Conservation (phyloP, 92 coral and sea anemone genomes). For the Actinernus sp. region DNA sequence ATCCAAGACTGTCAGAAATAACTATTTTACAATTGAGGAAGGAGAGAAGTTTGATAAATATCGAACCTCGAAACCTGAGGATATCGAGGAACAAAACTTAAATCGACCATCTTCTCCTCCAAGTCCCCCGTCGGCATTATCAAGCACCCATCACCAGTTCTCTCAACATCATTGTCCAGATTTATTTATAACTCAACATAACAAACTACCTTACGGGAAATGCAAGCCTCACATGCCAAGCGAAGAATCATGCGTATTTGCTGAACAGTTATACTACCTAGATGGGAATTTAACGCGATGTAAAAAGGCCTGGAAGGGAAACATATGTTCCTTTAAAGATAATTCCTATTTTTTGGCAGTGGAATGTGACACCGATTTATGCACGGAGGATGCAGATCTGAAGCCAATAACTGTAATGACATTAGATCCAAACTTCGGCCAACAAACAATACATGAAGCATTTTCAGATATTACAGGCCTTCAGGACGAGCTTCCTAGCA, state of each 20-base stretch:
- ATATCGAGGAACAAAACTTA: too few relatives aligned
- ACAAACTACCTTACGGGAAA: conserved; percentile 26
- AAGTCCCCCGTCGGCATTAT: too few relatives aligned
- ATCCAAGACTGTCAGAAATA: too few relatives aligned
- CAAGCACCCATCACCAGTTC: too few relatives aligned
- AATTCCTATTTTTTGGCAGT: neutral
- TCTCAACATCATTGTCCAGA: neutral
- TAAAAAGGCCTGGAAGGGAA: neutral
- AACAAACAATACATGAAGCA: neutral
- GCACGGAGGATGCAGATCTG: neutral
- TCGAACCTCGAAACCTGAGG: too few relatives aligned
- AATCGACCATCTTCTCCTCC: too few relatives aligned
- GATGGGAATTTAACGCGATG: conserved; percentile 42
- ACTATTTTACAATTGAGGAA: too few relatives aligned
- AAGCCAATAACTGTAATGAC: conserved; percentile 6
- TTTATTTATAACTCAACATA: neutral
- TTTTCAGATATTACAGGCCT: conserved; percentile 29
- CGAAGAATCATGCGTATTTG: conserved; percentile 27
- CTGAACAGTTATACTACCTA: conserved; percentile 21
- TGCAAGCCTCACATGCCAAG: conserved; percentile 64
- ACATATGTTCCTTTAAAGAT: conserved; percentile 35
- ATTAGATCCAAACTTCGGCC: conserved; percentile 53
- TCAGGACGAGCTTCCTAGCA: conserved; percentile 29
- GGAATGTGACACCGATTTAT: neutral
- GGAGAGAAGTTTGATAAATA: too few relatives aligned